Conservation (phyloP, 92 coral and sea anemone species). For the Bergia puertoricense region DNA sequence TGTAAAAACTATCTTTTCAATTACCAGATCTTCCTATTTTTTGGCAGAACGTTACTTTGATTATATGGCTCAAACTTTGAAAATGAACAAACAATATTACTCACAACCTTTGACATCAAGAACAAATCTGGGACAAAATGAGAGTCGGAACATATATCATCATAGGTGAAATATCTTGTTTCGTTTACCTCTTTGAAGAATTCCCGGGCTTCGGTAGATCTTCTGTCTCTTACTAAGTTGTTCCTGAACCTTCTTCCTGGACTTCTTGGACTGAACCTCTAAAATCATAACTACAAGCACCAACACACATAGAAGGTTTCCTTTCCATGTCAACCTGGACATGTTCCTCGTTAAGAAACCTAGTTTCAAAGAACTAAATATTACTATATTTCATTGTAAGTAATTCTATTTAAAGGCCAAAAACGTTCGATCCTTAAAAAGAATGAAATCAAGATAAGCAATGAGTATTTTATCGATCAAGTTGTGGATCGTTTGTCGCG, state of each 20-base stretch:
- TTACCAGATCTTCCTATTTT: neutral
- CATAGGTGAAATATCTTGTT: neutral
- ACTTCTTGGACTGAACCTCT: neutral
- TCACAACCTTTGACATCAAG: neutral
- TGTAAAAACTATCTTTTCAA: no score
- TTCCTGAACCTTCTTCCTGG: neutral
- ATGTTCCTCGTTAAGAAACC: neutral
- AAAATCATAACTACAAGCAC: neutral
- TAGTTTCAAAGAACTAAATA: neutral
- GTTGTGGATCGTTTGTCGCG: neutral
- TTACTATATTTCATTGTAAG: neutral
- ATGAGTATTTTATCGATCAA: neutral
- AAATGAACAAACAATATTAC: neutral
- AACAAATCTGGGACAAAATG: neutral
- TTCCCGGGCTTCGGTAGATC: neutral
- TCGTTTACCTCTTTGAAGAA: conserved; percentile 8
- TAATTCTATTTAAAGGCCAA: neutral
- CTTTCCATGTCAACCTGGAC: conserved; percentile 5
- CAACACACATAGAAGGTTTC: neutral
- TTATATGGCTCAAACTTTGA: neutral
- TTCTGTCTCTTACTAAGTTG: neutral
- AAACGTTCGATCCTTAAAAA: neutral
- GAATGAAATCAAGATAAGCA: neutral
- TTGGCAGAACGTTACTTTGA: neutral
- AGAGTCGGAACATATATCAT: neutral